These are phyloP conservation scores for Ageneiosus marmoratus DNA, from an alignment of 2,113 vertebrate species.

Conservation along the genomic window DNA sequence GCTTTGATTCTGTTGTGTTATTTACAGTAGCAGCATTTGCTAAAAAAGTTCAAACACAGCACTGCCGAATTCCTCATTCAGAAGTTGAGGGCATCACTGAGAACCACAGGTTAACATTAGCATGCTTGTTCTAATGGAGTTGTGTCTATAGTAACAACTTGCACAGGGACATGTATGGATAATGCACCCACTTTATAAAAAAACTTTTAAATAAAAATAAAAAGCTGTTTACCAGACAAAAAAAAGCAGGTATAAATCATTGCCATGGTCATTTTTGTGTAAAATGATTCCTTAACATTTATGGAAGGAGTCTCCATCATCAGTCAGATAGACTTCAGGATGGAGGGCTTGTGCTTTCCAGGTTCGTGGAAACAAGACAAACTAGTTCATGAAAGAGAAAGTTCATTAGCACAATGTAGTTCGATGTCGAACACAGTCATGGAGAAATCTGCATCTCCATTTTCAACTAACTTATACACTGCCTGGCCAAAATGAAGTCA, in stretches of 20 bases:
- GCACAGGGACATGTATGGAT: background rate
- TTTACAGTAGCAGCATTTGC: background rate
- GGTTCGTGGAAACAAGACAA: background rate
- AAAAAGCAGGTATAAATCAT: no score
- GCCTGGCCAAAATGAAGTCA: no score
- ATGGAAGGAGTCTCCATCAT: background rate
- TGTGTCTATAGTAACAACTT: background rate
- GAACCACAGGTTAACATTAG: no score
- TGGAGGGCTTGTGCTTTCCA: background rate
- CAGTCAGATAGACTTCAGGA: background rate
- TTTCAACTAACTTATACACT: no score
- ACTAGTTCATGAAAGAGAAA: background rate
- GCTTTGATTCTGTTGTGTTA: no score
- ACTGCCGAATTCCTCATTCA: background rate
- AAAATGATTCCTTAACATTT: background rate
- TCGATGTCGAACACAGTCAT: no score
- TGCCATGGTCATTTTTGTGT: no score
- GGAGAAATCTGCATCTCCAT: no score
- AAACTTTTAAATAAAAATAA: background rate
- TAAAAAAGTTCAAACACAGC: background rate
- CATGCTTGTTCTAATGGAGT: background rate
- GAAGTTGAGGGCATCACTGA: background rate
- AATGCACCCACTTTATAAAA: no score
- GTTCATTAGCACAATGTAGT: no score
- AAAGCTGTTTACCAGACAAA: no score